Conservation (phyloP, 2,888 invertebrate genomes). For the Horisme vitalbata region DNA sequence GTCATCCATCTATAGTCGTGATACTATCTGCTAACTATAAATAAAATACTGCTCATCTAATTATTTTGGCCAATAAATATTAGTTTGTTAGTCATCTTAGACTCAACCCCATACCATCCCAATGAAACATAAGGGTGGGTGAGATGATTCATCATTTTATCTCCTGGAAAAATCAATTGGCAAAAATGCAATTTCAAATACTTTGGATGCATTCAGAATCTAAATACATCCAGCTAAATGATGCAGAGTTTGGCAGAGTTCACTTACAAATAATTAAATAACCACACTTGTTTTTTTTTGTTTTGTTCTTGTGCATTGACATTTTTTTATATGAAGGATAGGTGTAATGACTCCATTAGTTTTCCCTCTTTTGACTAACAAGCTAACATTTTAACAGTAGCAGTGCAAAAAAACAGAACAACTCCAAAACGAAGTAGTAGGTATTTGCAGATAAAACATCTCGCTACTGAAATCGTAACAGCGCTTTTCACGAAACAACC, state of each 20-base stretch:
- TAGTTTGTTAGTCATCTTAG: slow-evolving; percentile 15
- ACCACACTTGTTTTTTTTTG: too few species aligned
- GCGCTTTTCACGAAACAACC: not conserved
- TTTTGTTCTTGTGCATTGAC: too few species aligned
- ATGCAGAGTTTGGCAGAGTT: slow-evolving; percentile 11
- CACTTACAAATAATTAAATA: too few species aligned
- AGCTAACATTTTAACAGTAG: too few species aligned
- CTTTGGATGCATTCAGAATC: not conserved
- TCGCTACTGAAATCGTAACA: not conserved
- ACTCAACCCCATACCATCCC: slow-evolving; percentile 1
- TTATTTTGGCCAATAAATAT: slow-evolving; percentile 4
- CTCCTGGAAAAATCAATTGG: slow-evolving; percentile 9
- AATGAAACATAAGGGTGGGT: slow-evolving; percentile 15
- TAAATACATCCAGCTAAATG: too few species aligned
- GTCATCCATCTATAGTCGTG: slow-evolving; percentile 16
- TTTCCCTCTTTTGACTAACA: too few species aligned
- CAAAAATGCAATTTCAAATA: slow-evolving; percentile 9
- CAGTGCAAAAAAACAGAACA: too few species aligned
- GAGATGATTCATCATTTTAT: slow-evolving; percentile 3
- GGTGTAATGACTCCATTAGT: too few species aligned
- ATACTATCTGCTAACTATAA: slow-evolving; percentile 10
- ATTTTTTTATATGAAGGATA: too few species aligned
- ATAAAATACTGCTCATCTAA: slow-evolving; percentile 3
- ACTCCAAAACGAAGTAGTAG: too few species aligned
- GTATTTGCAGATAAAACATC: too few species aligned